Evolutionary conservation across 2,113 vertebrate genomes (phyloP), one percentile per base, ranked within the genome.

Genomic region (Xiphias gladius): DNA sequence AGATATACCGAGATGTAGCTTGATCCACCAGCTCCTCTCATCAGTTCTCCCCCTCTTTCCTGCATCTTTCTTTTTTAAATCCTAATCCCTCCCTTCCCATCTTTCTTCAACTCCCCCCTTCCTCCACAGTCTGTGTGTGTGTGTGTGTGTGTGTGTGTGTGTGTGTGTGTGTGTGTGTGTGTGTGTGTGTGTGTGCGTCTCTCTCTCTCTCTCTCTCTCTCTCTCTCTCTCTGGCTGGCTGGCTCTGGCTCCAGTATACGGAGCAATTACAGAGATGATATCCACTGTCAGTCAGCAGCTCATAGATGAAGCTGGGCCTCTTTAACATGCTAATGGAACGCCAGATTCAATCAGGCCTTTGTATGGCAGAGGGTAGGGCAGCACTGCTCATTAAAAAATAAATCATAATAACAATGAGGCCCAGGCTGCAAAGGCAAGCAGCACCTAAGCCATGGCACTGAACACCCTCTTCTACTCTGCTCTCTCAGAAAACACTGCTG

Each of bases 231-330:
- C 52, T 82, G 80, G 57, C 76, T 74, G 16, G 22, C 84, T 68
- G 39, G 69, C 88, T 85, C 78, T 74, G 82, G 89, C 88, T 93
- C 76, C 84, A 88, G 91, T 88, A 65, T 86, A 89, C 70, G 24
- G 62, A 90, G 89, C 93, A 95, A 95, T 96, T 95, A 95, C 91
- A 92, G 88, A 94, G 94, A 96, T 96, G 92, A 95, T 94, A 94
- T 94, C 93, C 91, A 91, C 93, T 94, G 93, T 95, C 95, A 95
- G 92, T 96, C 95, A 96, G 91, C 80, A 9, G 91, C 89, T 93
- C 93, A 93, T 89, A 91, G 93, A 94, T 93, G 92, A 95, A 93
- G 89, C 91, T 13, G 81, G 72, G 75, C 87, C 90, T 94, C 88
- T 94, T 94, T 92, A 94, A 93, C 95, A 95, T 96, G 94, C 91